These are phyloP conservation scores for Bradysia coprophila DNA, from an alignment of 1,140 invertebrate genomes.

Conservation along the genomic window DNA sequence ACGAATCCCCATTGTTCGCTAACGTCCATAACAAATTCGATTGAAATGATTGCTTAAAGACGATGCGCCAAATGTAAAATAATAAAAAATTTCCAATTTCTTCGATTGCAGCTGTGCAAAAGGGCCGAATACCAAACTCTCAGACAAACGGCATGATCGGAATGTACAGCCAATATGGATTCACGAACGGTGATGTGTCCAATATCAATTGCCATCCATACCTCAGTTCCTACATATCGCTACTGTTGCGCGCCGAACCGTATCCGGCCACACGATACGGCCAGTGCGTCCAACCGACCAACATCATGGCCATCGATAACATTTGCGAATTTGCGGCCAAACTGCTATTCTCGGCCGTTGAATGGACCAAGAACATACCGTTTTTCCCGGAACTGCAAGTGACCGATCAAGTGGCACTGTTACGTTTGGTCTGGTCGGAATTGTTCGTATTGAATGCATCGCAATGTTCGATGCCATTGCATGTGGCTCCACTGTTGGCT, in stretches of 20 bases:
- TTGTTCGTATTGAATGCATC: conserved; percentile 95
- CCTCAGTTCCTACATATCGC: conserved; percentile 87
- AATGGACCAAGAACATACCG: conserved; percentile 95
- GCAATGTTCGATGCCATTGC: conserved; percentile 93
- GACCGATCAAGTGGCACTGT: conserved; percentile 78
- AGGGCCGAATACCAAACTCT: conserved; percentile 84
- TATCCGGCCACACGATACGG: conserved; percentile 89
- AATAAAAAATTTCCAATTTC: too few species aligned
- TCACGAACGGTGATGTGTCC: conserved; percentile 62
- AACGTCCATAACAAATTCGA: too few species aligned
- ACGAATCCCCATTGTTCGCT: too few species aligned
- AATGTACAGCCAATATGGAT: conserved; percentile 60
- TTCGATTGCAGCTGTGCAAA: conserved; percentile 80
- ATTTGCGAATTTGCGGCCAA: conserved; percentile 94
- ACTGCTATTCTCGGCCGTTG: conserved; percentile 87
- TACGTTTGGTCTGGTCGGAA: conserved; percentile 93
- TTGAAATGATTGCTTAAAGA: neutral
- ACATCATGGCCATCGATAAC: conserved; percentile 92
- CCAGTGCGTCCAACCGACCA: conserved; percentile 85
- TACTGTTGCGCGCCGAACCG: conserved; percentile 86
- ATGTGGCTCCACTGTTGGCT: conserved; percentile 84
- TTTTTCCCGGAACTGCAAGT: conserved; percentile 93
- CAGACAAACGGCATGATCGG: conserved; percentile 56
- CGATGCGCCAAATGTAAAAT: neutral
- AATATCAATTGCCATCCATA: conserved; percentile 78